These are phyloP conservation scores for Oscheius sp. DNA, from an alignment of 2,888 invertebrate species.

Conservation along the genomic window DNA sequence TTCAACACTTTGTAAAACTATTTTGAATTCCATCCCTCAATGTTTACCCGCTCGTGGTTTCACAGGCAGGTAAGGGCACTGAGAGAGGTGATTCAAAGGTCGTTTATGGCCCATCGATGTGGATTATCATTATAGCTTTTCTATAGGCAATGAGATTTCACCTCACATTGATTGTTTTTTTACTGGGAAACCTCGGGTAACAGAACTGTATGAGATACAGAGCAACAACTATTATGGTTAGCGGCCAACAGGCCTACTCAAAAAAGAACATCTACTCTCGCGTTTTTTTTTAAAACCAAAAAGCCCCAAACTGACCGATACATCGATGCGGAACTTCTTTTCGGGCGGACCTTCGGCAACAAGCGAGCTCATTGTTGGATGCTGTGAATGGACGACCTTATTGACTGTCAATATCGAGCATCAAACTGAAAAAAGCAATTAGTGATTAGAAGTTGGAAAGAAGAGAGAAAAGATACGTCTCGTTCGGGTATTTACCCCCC, in stretches of 20 bases:
- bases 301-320: conserved; percentile 17
- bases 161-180: no score
- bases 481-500: conserved; percentile 29
- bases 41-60: conserved; percentile 4
- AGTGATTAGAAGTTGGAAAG: background rate
- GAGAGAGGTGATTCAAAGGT: conserved; percentile 23
- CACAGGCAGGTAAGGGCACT: background rate
- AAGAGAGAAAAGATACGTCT: conserved; percentile 2
- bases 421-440: background rate
- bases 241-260: no score
- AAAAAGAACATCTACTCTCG: no score
- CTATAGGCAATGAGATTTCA: no score
- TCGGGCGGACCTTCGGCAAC: conserved; percentile 51
- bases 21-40: background rate
- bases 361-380: conserved; percentile 31
- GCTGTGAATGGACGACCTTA: conserved; percentile 4
- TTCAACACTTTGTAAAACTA: no score
- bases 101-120: conserved; percentile 22
- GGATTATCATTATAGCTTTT: conserved; percentile 4
- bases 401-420: background rate
- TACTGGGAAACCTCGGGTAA: no score
- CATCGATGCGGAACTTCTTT: conserved; percentile 51
- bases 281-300: background rate
- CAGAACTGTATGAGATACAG: no score
- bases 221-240: no score